A percentile compares a stretch with the other conserved stretches of the same genome.
Evolutionary conservation across 2,797 vertebrate genomes (phyloP).

Genomic region (Brachymystax lenok): DNA sequence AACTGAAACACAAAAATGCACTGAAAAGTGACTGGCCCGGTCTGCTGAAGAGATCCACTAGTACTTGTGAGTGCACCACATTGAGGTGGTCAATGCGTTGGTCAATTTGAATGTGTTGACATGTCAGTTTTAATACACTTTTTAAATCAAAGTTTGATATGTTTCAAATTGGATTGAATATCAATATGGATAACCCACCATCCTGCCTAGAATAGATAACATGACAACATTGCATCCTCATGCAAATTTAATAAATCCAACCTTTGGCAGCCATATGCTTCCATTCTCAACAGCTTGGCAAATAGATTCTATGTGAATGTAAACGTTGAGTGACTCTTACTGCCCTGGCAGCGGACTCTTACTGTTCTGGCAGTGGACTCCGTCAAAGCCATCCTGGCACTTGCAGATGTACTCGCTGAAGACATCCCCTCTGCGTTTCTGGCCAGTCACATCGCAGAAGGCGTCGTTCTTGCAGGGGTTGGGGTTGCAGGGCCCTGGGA

Average conservation of each 20-base stretch:
- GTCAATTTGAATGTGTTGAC: too few relatives aligned
- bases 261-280: background rate
- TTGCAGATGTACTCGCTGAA: slow-evolving; percentile 88
- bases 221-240: background rate
- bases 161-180: background rate
- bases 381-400: slow-evolving; percentile 82
- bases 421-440: slow-evolving; percentile 81
- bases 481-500: slow-evolving; percentile 84
- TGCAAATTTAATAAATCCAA: background rate
- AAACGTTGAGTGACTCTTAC: too few relatives aligned
- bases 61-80: too few relatives aligned
- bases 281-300: background rate
- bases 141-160: background rate
- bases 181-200: background rate
- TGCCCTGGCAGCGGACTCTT: too few relatives aligned
- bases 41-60: too few relatives aligned
- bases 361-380: slow-evolving; percentile 86
- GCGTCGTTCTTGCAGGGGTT: slow-evolving; percentile 89
- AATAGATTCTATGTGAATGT: background rate
- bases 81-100: too few relatives aligned
- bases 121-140: background rate
- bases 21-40: too few relatives aligned
- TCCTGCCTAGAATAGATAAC: background rate
- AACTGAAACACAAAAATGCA: too few relatives aligned
- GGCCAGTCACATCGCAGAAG: slow-evolving; percentile 73